A percentile compares a stretch with the other conserved stretches of the same genome.
These are phyloP conservation scores for Diadema setosum DNA, from an alignment of 35 echinoderm and acorn worm species.

Conservation along the genomic window DNA sequence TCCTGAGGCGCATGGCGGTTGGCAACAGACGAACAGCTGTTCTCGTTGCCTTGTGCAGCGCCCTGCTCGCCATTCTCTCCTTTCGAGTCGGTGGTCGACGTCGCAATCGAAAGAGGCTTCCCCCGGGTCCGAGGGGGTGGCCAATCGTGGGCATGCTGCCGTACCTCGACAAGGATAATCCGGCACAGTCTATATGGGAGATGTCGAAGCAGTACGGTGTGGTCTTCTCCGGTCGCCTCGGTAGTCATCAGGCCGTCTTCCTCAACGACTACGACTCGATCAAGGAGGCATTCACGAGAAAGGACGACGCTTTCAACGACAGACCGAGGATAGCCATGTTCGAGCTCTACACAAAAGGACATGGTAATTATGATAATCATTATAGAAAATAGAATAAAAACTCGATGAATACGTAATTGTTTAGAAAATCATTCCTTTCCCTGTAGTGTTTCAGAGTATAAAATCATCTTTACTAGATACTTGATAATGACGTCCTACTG, in stretches of 20 bases:
- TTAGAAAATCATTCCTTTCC: too few relatives aligned
- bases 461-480: too few relatives aligned
- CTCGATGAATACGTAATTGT: too few relatives aligned
- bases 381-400: too few relatives aligned
- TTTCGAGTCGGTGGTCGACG: not conserved
- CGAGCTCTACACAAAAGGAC: not conserved
- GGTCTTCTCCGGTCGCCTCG: slow-evolving; percentile 30
- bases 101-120: not conserved
- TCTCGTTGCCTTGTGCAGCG: not conserved
- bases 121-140: slow-evolving; percentile 62
- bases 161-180: slow-evolving; percentile 1
- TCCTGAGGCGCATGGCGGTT: not conserved
- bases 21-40: not conserved
- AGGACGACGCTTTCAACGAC: slow-evolving; percentile 39
- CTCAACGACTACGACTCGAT: slow-evolving; percentile 55
- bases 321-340: slow-evolving; percentile 31
- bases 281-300: slow-evolving; percentile 50
- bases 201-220: slow-evolving; percentile 52
- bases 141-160: slow-evolving; percentile 61
- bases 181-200: slow-evolving; percentile 16
- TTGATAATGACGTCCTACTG: too few relatives aligned
- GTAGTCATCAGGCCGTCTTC: slow-evolving; percentile 37
- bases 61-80: not conserved
- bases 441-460: too few relatives aligned
- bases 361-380: too few relatives aligned